Base-by-base conservation (phyloP, 2,797 vertebrate species). In the Acanthopagrus latus region DNA sequence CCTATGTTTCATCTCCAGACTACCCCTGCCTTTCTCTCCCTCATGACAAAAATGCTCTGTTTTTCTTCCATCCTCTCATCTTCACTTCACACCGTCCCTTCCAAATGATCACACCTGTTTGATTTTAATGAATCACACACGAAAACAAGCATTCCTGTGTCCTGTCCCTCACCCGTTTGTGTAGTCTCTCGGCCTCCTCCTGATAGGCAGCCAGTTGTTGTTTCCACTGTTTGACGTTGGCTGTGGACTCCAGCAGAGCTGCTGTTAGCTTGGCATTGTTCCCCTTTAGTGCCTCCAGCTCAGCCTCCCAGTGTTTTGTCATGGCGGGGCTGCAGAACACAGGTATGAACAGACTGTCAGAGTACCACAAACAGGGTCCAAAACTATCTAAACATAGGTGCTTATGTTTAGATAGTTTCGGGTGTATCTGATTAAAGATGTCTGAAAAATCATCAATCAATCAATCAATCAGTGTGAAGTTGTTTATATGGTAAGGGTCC, bases 201-300 rank as follows among this genome's bases (percentile, higher is more conserved):
- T 99, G 97, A 93, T 99, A 99, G 0, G 97, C 98, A 38, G 97
- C 96, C 85, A 99, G 96, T 81, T 99, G 98, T 86, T 99, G 98
- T 86, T 99, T 99, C 98, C 98, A 99, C 95, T 99, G 98, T 94
- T 99, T 99, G 80, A 99, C 98, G 0, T 99, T 99, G 95, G 97
- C 98, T 84, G 98, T 99, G 90, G 98, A 99, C 92, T 99, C 98
- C 92, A 99, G 93, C 86, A 99, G 95, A 68, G 98, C 98, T 54
- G 98, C 97, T 16, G 98, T 99, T 87, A 99, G 96, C 81, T 99
- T 99, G 88, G 98, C 98, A 1, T 99, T 99, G 93, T 99, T 99
- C 88, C 97, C 97, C 93, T 99, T 99, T 73, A 99, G 96, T 0
- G 98, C 97, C 80, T 97, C 97, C 89, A 99, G 95, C 91, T 99